A percentile compares a stretch with the other conserved stretches of the same genome.
These are phyloP conservation scores for Tragelaphus buxtoni DNA, from an alignment of 2,113 vertebrate species.

Conservation along the genomic window DNA sequence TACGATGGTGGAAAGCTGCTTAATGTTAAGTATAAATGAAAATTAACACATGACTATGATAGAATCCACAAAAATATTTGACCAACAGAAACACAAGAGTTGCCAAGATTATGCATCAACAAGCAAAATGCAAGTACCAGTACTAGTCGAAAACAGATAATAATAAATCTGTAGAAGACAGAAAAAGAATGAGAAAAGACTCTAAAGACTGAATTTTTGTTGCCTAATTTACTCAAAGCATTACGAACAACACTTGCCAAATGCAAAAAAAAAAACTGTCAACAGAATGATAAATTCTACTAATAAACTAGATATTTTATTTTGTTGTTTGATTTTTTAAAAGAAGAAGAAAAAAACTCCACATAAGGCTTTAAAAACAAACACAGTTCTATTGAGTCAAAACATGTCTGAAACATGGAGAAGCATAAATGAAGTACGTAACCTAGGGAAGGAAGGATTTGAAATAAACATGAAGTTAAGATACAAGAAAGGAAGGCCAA, in stretches of 20 bases:
- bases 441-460: background rate
- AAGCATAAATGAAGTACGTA: background rate
- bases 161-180: background rate
- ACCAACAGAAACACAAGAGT: constrained; percentile 19
- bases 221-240: constrained; percentile 3
- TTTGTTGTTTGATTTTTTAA: background rate
- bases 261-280: background rate
- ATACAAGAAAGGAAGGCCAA: background rate
- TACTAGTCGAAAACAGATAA: constrained; percentile 4
- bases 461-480: background rate
- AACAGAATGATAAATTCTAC: constrained; percentile 12
- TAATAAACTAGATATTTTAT: background rate
- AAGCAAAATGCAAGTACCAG: background rate
- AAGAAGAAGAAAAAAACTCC: background rate
- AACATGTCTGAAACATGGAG: background rate
- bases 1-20: background rate
- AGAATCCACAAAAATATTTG: background rate
- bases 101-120: background rate
- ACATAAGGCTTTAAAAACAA: background rate
- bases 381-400: background rate
- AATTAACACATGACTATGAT: background rate
- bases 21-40: background rate
- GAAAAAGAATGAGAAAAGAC: background rate
- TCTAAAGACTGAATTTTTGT: background rate
- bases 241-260: background rate